Evolutionary conservation across 2,113 vertebrate species (phyloP), one percentile per base, ranked within the genome.

Genomic region (Narcine bancroftii): DNA sequence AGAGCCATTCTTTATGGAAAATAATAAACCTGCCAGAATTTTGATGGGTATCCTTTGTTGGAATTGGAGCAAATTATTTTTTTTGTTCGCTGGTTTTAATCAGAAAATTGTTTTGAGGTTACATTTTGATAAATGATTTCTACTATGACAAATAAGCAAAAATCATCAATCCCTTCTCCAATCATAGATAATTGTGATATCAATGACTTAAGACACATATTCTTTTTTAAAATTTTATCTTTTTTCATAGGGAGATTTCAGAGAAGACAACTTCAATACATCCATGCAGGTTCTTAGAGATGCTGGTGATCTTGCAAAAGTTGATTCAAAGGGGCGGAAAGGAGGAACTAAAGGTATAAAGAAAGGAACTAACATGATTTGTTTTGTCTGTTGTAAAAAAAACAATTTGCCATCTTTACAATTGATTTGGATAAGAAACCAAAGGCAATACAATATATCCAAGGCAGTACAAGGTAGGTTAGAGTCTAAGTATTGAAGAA

Each of bases 211-310:
- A 42, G 42, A 89, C 6, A 10, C 39, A n/a, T 75, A n/a, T 29
- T 42, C 6, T 2, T 45, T 19, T 42, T 79, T 42, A 47, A 15
- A 19, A 79, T 33, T 42, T 0, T 91, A 39, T 91, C 66, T 91
- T 13, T 91, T 17, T 69, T 29, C 42, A 45, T 45, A 99, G 99
- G 98, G 99, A 24, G 98, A 99, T 94, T 99, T 99, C 94, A 96
- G 99, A 94, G 99, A 99, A 95, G 99, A 99, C 93, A 99, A 99
- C 94, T 99, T 99, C 95, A 99, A 98, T 94, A 99, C 98, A 33
- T 98, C 99, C 29, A 99, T 99, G 98, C 98, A 99, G 92, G 98
- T 99, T 75, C 96, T 99, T 92, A 96, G 98, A 94, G 98, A 99
- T 69, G 94, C 97, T 4, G 98, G 97, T 36, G 99, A 99, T 93